Conservation (phyloP, 2,888 invertebrate genomes). For the Dimorphilus gyrociliatus region DNA sequence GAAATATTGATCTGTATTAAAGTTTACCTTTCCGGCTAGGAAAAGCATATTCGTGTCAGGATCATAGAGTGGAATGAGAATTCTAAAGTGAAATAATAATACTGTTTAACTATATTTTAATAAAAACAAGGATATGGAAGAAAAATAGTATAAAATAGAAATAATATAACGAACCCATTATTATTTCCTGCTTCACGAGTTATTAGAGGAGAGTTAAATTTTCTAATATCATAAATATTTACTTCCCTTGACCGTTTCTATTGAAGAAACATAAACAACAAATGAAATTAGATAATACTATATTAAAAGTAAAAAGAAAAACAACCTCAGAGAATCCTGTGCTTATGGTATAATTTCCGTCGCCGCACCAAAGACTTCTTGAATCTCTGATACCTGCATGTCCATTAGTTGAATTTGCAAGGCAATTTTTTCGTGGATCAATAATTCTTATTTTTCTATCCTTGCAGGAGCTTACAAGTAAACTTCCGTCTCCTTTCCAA, state of each 20-base stretch:
- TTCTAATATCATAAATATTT: constrained; percentile 68
- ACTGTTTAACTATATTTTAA: constrained; percentile 3
- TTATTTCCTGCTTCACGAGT: constrained; percentile 64
- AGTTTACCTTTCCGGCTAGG: constrained; percentile 68
- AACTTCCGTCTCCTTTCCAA: constrained; percentile 72
- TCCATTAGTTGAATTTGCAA: constrained; percentile 39
- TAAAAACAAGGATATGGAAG: constrained; percentile 4
- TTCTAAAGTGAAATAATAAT: constrained; percentile 41
- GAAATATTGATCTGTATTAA: too few relatives aligned
- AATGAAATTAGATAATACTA: background rate
- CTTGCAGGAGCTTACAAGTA: constrained; percentile 52
- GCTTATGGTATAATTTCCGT: constrained; percentile 61
- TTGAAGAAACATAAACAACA: constrained; percentile 2
- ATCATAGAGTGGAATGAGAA: constrained; percentile 80
- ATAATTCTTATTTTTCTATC: constrained; percentile 35
- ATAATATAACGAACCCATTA: constrained; percentile 52
- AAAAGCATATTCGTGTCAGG: constrained; percentile 86
- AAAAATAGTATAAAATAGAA: background rate
- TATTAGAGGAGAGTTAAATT: constrained; percentile 54
- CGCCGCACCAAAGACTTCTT: constrained; percentile 73
- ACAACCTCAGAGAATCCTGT: constrained; percentile 67
- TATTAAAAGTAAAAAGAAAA: background rate
- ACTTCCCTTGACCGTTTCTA: constrained; percentile 67
- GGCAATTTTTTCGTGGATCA: constrained; percentile 27
- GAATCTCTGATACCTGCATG: constrained; percentile 84